Evolutionary conservation across 2,113 vertebrate genomes (phyloP), one percentile per base, ranked within the genome.

Genomic region (Seriola rivoliana): DNA sequence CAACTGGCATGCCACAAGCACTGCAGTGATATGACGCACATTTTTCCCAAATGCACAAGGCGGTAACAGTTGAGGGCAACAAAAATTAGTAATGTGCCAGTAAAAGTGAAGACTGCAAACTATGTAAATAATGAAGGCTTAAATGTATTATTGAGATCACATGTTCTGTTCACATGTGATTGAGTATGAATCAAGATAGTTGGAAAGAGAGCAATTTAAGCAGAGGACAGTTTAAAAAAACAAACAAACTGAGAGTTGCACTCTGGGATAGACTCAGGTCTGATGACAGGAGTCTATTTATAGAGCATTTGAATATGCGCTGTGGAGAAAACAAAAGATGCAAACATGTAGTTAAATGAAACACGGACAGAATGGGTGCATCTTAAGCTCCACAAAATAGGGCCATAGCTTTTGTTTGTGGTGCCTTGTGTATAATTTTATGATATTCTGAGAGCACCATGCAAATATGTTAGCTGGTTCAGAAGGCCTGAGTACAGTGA

Each of bases 251-350:
- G 38, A 32, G 65, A 78, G 55, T 4, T 60, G 29, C 25, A 60
- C 13, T 67, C 13, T 62, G 72, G 38, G 6, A 44, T 46, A 63
- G 68, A 75, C 40, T 63, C 57, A 5, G 17, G 52, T 16, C 40
- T 38, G 78, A 40, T 29, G 60, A 34, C 82, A 69, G 63, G 59
- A 38, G 73, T 64, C 74, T 84, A 85, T 87, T 85, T 88, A 78
- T 73, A 52, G 54, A 4, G 32, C 32, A 17, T 90, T 84, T 86
- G 42, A 81, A 81, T 82, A 34, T 48, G 42, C 36, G 68, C 63
- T 65, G 32, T 14, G 42, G 68, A 67, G 78, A 67, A 66, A 66
- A 80, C 60, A 83, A 80, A 81, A 74, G 63, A 81, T 70, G 66
- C 21, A 78, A 55, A 89, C 59, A 63, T 65, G 12, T 44, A 54